Evolutionary conservation across 1,140 invertebrate species (phyloP).

Genomic region (Neotoxoptera formosana): DNA sequence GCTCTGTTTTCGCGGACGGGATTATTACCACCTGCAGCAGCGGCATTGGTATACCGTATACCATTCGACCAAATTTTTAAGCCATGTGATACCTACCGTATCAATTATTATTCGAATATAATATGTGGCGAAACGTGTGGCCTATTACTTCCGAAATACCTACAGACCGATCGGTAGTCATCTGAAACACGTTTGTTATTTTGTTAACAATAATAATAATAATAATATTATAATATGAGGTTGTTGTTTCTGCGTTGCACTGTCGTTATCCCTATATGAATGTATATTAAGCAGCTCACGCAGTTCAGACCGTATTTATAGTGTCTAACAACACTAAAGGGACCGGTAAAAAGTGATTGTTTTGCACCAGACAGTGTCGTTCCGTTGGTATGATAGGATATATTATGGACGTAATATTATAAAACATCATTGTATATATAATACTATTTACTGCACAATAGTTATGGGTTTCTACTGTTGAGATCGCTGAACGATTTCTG

Average conservation of each 20-base stretch:
- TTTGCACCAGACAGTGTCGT: neutral
- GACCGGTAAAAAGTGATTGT: conserved; percentile 1
- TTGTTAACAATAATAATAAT: neutral
- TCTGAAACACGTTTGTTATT: neutral
- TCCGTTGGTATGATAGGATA: neutral
- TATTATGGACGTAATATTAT: neutral
- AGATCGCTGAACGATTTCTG: neutral
- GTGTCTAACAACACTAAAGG: neutral
- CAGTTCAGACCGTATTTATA: neutral
- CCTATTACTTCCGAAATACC: neutral
- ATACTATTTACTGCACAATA: neutral
- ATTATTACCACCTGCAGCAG: neutral
- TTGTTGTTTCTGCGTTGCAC: neutral
- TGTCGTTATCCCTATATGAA: neutral
- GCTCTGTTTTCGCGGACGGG: neutral
- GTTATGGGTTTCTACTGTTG: neutral
- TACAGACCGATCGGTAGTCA: neutral
- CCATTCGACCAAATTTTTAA: neutral
- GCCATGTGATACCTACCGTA: neutral
- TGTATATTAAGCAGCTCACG: neutral
- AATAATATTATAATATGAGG: neutral
- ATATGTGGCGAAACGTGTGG: neutral
- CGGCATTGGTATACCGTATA: too few species aligned
- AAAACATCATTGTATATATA: neutral
- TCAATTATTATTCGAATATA: neutral